Evolutionary conservation across 2,888 invertebrate genomes (phyloP).

Genomic region (Pherbina coryleti): DNA sequence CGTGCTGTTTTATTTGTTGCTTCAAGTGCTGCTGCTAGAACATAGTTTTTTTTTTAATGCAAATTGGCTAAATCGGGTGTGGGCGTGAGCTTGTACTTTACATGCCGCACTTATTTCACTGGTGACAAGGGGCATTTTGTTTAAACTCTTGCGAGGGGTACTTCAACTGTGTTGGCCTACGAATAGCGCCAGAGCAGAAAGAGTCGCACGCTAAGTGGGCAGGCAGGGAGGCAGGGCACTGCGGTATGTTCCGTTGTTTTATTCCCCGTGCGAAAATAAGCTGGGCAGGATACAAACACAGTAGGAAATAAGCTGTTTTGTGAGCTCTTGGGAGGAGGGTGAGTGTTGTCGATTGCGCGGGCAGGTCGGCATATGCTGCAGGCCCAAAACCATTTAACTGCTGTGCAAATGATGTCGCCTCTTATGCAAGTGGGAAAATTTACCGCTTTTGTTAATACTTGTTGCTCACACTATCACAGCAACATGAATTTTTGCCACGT

Average conservation of each 20-base stretch:
- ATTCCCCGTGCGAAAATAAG: neutral
- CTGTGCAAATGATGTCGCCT: neutral
- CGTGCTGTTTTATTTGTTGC: slow-evolving; percentile 23
- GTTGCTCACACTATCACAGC: slow-evolving; percentile 46
- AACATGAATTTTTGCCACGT: neutral
- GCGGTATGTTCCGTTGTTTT: slow-evolving; percentile 43
- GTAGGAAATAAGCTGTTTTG: neutral
- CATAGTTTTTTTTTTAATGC: too few relatives aligned
- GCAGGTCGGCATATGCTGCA: neutral
- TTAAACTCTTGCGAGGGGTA: neutral
- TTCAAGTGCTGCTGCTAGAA: slow-evolving; percentile 8
- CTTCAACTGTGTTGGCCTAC: slow-evolving; percentile 19
- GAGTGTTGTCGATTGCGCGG: neutral
- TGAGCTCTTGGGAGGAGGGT: neutral
- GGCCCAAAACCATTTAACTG: neutral
- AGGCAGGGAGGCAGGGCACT: slow-evolving; percentile 49
- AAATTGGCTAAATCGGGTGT: neutral
- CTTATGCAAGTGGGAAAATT: neutral
- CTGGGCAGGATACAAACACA: neutral
- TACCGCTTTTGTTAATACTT: slow-evolving; percentile 45
- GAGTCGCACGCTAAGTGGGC: slow-evolving; percentile 51
- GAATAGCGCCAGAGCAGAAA: slow-evolving; percentile 32
- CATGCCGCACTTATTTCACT: neutral
- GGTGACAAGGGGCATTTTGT: too few relatives aligned
- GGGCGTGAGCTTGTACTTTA: neutral